Evolutionary conservation across 2,888 invertebrate species (phyloP).

Genomic region (Fragum fragum): DNA sequence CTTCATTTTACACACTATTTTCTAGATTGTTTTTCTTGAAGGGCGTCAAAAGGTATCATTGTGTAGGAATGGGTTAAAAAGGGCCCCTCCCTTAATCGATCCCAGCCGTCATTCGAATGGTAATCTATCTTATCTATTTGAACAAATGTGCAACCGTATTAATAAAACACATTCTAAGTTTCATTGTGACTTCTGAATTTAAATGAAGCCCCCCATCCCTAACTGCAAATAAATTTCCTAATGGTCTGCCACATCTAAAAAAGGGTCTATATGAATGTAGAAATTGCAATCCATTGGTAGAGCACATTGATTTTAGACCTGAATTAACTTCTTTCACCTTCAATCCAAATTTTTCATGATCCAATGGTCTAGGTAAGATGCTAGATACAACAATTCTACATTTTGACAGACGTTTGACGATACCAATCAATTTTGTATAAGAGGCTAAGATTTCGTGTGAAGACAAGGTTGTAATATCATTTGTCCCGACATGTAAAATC

Average conservation of each 20-base stretch:
- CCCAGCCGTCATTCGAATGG: no score
- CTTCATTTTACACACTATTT: no score
- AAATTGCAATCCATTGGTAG: neutral
- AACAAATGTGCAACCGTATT: neutral
- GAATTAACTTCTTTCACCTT: neutral
- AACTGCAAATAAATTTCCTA: slow-evolving; percentile 13
- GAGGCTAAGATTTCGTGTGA: neutral
- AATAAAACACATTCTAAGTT: neutral
- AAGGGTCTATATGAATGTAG: slow-evolving; percentile 5
- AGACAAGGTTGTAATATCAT: no score
- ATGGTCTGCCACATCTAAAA: slow-evolving; percentile 9
- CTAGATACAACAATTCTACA: neutral
- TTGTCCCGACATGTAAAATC: no score
- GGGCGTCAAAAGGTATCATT: no score
- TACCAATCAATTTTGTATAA: neutral
- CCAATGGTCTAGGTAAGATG: slow-evolving; percentile 8
- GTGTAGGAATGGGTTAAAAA: no score
- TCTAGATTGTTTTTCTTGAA: no score
- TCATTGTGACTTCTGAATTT: slow-evolving; percentile 7
- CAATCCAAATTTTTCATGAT: neutral
- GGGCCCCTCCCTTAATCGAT: no score
- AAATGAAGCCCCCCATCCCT: slow-evolving; percentile 25
- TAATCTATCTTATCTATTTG: no score
- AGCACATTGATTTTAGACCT: neutral
- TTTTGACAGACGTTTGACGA: no score